These are phyloP conservation scores for Chlorodrepanis virens DNA, from an alignment of 2,113 vertebrate genomes.

Conservation along the genomic window DNA sequence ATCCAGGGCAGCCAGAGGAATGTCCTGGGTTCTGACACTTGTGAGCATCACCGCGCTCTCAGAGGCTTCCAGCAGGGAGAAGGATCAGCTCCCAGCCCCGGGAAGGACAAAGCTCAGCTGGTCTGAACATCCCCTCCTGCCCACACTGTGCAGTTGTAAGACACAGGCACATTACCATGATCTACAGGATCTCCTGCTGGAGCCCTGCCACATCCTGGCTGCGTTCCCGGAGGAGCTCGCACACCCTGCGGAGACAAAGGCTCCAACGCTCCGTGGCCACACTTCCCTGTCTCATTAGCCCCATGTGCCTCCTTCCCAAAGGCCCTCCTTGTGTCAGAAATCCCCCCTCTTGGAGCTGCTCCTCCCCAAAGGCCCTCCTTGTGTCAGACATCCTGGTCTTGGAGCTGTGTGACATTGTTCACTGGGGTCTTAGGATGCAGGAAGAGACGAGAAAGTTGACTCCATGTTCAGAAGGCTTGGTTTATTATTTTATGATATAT, in stretches of 20 bases:
- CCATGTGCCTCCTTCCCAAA: background rate
- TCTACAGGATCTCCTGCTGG: constrained; percentile 11
- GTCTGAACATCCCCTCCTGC: background rate
- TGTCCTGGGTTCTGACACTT: no score
- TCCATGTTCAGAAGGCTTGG: no score
- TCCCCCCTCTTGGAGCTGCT: no score
- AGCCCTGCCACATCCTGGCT: constrained; percentile 2
- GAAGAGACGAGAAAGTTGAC: no score
- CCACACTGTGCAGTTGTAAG: background rate
- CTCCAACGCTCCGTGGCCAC: fast-evolving
- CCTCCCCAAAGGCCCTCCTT: no score
- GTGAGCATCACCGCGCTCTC: background rate
- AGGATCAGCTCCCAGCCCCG: background rate
- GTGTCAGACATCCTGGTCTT: no score
- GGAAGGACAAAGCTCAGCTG: background rate
- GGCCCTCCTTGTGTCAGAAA: no score
- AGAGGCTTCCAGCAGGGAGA: background rate
- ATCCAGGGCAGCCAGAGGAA: no score
- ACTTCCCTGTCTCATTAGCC: background rate
- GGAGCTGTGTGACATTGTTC: no score
- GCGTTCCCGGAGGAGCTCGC: background rate
- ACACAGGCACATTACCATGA: background rate
- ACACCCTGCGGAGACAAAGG: background rate
- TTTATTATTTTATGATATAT: no score
- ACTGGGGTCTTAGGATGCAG: no score